Conservation (phyloP, 2,113 vertebrate species). For the Otolemur garnettii region DNA sequence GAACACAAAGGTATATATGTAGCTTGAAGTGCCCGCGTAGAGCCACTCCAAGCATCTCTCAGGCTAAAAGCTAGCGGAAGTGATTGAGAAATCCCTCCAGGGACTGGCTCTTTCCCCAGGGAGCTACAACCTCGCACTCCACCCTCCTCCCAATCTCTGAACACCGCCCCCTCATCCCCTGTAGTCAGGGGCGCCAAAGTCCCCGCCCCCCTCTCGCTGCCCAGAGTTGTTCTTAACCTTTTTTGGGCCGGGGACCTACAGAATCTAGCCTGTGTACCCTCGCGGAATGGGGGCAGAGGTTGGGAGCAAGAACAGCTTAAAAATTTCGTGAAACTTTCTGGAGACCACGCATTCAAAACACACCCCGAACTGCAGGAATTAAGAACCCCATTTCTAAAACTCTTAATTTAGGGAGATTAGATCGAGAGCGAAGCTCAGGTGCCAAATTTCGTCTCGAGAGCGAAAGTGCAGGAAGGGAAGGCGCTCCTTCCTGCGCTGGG, state of each 20-base stretch:
- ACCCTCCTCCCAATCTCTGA: background rate
- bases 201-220: conserved; percentile 5
- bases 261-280: conserved; percentile 1
- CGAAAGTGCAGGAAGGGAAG: background rate
- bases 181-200: background rate
- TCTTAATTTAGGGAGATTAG: background rate
- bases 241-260: conserved; percentile 48
- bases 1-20: background rate
- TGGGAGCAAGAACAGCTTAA: background rate
- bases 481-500: background rate
- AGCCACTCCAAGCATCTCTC: background rate
- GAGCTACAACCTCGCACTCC: background rate
- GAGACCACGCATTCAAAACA: background rate
- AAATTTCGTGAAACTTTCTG: background rate
- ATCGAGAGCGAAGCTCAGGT: background rate
- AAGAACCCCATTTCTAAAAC: background rate
- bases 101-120: background rate
- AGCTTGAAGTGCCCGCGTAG: background rate
- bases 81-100: background rate
- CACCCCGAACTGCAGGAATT: background rate
- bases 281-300: background rate
- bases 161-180: background rate
- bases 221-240: conserved; percentile 45
- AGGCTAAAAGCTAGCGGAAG: conserved; percentile 25
- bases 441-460: background rate